These are phyloP conservation scores for Pasiphila rectangulata DNA, from an alignment of 2,888 invertebrate genomes.

Conservation along the genomic window DNA sequence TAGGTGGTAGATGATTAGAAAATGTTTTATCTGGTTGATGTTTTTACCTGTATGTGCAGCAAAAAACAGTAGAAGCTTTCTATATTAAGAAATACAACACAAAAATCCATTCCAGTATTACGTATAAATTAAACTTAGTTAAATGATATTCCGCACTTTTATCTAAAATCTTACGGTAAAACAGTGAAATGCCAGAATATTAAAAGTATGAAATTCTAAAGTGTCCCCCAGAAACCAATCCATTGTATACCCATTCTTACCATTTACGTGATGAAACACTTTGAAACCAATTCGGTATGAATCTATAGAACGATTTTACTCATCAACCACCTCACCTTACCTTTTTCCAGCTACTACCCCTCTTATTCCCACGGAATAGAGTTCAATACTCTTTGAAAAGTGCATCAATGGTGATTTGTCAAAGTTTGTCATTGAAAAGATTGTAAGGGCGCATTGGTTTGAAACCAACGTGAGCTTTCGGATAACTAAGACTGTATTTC, in stretches of 20 bases:
- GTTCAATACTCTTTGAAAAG: constrained; percentile 24
- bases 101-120: too few species aligned
- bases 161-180: too few species aligned
- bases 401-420: constrained; percentile 14
- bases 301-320: constrained; percentile 42
- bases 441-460: constrained; percentile 38
- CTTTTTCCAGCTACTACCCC: constrained; percentile 5
- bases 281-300: constrained; percentile 47
- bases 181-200: not conserved
- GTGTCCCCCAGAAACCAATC: constrained; percentile 33
- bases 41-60: too few species aligned
- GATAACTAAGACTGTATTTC: constrained; percentile 5
- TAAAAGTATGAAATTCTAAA: constrained; percentile 20
- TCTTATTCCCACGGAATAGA: constrained; percentile 16
- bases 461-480: constrained; percentile 17
- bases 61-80: too few species aligned
- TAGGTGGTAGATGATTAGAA: too few species aligned
- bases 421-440: constrained; percentile 41
- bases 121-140: too few species aligned
- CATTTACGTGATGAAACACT: constrained; percentile 45
- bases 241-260: constrained; percentile 39
- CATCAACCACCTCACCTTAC: constrained; percentile 34
- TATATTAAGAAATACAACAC: too few species aligned
- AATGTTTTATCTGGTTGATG: too few species aligned
- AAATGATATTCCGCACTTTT: too few species aligned